phyloP scores from a whole-genome alignment of 2,888 invertebrate genomes.

The Sericinus montela region DNA sequence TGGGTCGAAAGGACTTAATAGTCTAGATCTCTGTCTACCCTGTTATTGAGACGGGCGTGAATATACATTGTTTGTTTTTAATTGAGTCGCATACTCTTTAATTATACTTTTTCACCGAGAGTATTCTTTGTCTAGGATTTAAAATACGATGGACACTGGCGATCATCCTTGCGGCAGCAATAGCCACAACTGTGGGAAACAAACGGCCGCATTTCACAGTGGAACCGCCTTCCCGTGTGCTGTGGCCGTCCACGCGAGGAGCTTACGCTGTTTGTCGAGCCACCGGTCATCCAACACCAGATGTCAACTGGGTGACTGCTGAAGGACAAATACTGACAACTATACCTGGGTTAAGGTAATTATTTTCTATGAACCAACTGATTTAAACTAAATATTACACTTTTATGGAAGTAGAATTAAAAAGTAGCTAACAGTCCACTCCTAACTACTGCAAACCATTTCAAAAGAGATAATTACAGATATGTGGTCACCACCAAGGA shows the following conservation, averaged over 20 bases:
- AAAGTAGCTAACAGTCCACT: too few species aligned
- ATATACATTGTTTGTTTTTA: too few species aligned
- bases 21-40: too few species aligned
- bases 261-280: constrained; percentile 64
- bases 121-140: constrained; percentile 29
- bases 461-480: too few species aligned
- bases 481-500: too few species aligned
- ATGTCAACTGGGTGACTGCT: constrained; percentile 67
- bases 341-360: constrained; percentile 66
- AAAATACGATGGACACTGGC: constrained; percentile 39
- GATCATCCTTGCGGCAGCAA: constrained; percentile 39
- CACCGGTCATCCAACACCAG: constrained; percentile 60
- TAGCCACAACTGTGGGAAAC: constrained; percentile 44
- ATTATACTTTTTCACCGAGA: too few species aligned
- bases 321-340: constrained; percentile 69
- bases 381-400: not conserved
- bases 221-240: constrained; percentile 63
- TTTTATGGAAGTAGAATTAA: too few species aligned
- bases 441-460: too few species aligned
- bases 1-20: too few species aligned
- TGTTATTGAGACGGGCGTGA: too few species aligned
- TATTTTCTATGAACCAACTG: too few species aligned
- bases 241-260: constrained; percentile 69
- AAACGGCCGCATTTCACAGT: constrained; percentile 63
- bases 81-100: too few species aligned